Evolutionary conservation across 2,888 invertebrate species (phyloP).

Genomic region (Hemistola chrysoprasaria): DNA sequence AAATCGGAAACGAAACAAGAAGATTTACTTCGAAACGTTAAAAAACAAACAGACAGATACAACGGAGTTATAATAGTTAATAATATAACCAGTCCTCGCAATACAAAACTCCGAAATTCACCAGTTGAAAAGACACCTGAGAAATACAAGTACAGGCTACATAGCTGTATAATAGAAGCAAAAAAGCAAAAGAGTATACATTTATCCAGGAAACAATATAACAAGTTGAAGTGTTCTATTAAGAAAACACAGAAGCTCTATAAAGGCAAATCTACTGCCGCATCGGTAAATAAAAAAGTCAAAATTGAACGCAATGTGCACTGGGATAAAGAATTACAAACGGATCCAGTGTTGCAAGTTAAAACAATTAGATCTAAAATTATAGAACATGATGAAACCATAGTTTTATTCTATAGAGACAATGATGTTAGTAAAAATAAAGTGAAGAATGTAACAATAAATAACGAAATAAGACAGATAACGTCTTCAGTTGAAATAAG

Average conservation of each 20-base stretch:
- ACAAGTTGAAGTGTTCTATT: constrained; percentile 57
- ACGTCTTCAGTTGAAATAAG: constrained; percentile 54
- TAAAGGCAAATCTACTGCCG: constrained; percentile 24
- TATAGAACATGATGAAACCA: constrained; percentile 6
- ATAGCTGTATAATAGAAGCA: constrained; percentile 53
- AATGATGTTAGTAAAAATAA: constrained; percentile 1
- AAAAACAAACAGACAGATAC: no score
- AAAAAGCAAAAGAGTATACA: constrained; percentile 55
- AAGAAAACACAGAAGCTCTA: constrained; percentile 32
- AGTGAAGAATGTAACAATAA: constrained; percentile 7
- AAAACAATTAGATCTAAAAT: constrained; percentile 1
- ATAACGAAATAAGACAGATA: constrained; percentile 31
- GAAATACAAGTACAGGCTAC: background rate
- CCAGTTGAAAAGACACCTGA: no score
- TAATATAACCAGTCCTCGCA: no score
- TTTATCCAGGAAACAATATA: constrained; percentile 57
- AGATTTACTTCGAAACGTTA: no score
- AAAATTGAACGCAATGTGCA: constrained; percentile 11
- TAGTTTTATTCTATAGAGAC: constrained; percentile 20
- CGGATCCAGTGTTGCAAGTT: constrained; percentile 11
- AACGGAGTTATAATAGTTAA: no score
- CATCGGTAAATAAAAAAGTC: constrained; percentile 32
- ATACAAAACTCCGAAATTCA: no score
- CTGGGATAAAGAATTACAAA: constrained; percentile 34
- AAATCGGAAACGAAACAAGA: no score